Base-by-base conservation (phyloP, 1,140 invertebrate species). In the Bradysia coprophila region DNA sequence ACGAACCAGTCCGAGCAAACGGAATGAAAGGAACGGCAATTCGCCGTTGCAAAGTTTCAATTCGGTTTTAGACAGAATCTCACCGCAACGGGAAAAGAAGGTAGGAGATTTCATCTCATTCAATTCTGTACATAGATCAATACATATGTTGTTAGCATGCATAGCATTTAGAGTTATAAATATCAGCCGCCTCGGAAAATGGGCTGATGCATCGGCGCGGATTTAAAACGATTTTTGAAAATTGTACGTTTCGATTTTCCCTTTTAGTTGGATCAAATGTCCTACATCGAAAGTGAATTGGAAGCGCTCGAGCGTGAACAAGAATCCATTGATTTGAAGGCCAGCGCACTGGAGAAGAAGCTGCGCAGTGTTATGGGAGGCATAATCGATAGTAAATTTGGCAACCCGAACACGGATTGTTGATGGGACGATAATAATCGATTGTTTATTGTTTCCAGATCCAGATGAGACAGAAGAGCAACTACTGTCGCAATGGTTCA, bases 401-500 rank as follows among this genome's bases (percentile, higher is more conserved):
- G 51, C 56, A 56, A 56, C 51, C 57, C n/a, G n/a, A n/a, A n/a
- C n/a, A n/a, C n/a, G n/a, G n/a, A n/a, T n/a, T n/a, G n/a, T 31
- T n/a, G 28, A 31, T 31, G 8, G 28, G n/a, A 31, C 28, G n/a
- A n/a, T 8, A 31, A 8, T 9, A 9, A 31, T 31, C n/a, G 8
- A 8, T 31, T 31, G 8, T 31, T 31, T n/a, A 15, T 36, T 8
- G 6, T 41, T n/a, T 44, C 44, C 43, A 60, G 68, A 71, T 51
- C 62, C 68, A 18, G 68, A 71, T 41, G 73, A 76, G 51, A 72
- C 78, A 54, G 90, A 94, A 57, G 88, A 91, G 57, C 69, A 76
- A 48, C 61, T 94, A 23, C 83, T 95, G 76, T 78, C 86, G 37
- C 74, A 89, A 53, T 96, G 92, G 92, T 96, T 96, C 61, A 82